Evolutionary conservation across 2,888 invertebrate species (phyloP).

Genomic region (Bimastos eiseni): DNA sequence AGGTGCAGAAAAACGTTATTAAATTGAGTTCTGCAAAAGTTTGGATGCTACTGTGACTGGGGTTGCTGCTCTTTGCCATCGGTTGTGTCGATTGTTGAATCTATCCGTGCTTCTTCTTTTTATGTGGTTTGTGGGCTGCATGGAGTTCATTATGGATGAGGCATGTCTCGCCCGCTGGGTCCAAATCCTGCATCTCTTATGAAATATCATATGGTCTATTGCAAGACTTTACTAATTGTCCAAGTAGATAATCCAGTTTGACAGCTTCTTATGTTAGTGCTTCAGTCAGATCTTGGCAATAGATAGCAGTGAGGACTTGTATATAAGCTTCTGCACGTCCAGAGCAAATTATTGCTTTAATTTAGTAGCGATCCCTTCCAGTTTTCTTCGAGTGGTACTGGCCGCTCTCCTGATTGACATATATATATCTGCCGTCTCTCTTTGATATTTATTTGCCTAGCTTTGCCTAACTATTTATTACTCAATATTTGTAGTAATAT

Average conservation of each 20-base stretch:
- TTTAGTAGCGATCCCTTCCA: background rate
- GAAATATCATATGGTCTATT: background rate
- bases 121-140: background rate
- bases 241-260: background rate
- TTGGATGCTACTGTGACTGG: background rate
- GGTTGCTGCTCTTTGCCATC: background rate
- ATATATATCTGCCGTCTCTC: background rate
- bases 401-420: too few relatives aligned
- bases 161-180: background rate
- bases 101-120: background rate
- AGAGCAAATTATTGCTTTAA: slow-evolving; percentile 2
- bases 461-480: background rate
- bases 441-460: background rate
- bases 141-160: background rate
- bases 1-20: background rate
- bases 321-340: background rate
- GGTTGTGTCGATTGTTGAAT: background rate
- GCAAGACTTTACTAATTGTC: background rate
- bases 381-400: background rate
- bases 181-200: background rate
- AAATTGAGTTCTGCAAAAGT: background rate
- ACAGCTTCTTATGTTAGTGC: background rate
- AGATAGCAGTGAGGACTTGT: background rate
- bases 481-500: slow-evolving; percentile 1
- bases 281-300: background rate